These are phyloP conservation scores for Lagocephalus sceleratus DNA, from an alignment of 2,797 vertebrate genomes.

Conservation along the genomic window DNA sequence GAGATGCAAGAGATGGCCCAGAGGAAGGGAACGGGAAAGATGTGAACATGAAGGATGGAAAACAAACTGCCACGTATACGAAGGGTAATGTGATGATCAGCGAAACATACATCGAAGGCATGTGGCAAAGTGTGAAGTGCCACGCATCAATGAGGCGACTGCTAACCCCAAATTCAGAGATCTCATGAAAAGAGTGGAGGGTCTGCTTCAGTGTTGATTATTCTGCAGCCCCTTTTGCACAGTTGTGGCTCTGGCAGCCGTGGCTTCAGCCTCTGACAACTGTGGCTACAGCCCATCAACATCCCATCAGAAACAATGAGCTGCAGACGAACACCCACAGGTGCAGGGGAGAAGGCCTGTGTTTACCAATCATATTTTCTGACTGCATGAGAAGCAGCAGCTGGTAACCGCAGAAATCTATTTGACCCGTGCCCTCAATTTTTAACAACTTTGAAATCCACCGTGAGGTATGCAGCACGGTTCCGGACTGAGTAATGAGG, in stretches of 20 bases:
- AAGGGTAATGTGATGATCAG: not conserved
- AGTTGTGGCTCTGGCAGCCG: conserved; percentile 2
- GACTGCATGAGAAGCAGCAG: conserved; percentile 40
- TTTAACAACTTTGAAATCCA: conserved; percentile 45
- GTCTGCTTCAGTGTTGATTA: not conserved
- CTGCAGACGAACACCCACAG: conserved; percentile 7
- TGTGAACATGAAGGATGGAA: conserved; percentile 14
- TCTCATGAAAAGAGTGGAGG: not conserved
- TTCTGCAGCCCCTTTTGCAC: not conserved
- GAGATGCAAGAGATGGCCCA: conserved; percentile 26
- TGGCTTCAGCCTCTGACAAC: not conserved
- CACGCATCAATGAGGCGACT: conserved; percentile 1
- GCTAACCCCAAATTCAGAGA: not conserved
- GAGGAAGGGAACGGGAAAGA: conserved; percentile 8
- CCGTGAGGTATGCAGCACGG: conserved; percentile 21
- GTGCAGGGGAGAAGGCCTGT: conserved; percentile 9
- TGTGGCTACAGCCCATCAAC: conserved; percentile 14
- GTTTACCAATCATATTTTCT: conserved; percentile 37
- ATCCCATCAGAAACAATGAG: conserved; percentile 28
- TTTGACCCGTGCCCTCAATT: conserved; percentile 62
- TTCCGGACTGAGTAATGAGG: conserved; percentile 43
- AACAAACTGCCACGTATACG: conserved; percentile 13
- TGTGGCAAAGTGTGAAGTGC: conserved; percentile 1
- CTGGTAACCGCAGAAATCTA: conserved; percentile 42
- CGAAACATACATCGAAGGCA: conserved; percentile 1